Conservation (phyloP, 2,113 vertebrate genomes). For the Rallus limicola region DNA sequence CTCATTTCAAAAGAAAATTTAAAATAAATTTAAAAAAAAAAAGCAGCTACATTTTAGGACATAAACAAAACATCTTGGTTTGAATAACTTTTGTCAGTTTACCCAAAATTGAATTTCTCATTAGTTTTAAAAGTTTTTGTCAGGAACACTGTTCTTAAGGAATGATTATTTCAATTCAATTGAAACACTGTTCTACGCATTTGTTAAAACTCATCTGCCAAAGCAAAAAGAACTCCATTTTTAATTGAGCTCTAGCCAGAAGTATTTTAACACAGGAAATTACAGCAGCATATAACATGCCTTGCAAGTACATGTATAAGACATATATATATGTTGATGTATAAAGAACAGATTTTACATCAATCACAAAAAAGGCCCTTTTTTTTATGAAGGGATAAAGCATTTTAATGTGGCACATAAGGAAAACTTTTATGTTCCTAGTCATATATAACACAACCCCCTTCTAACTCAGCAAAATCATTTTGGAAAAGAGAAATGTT, state of each 20-base stretch:
- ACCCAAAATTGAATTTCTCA: background rate
- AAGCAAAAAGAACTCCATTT: background rate
- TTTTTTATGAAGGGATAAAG: background rate
- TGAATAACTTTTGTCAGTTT: background rate
- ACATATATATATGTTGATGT: background rate
- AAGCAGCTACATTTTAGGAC: background rate
- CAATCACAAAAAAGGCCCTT: background rate
- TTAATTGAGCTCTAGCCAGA: background rate
- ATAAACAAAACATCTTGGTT: background rate
- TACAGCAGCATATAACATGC: background rate
- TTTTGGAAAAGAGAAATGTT: background rate
- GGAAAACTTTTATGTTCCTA: background rate
- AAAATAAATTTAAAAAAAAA: no score
- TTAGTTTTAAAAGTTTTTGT: background rate
- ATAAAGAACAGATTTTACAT: background rate
- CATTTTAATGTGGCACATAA: background rate
- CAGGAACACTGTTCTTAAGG: background rate
- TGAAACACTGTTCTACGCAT: background rate
- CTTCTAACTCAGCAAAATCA: background rate
- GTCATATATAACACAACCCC: background rate
- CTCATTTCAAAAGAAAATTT: background rate
- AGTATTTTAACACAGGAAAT: background rate
- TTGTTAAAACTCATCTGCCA: background rate
- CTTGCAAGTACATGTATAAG: background rate
- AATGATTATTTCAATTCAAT: rapidly evolving